Evolutionary conservation across 1,140 invertebrate genomes (phyloP).

Genomic region (Galleria mellonella): DNA sequence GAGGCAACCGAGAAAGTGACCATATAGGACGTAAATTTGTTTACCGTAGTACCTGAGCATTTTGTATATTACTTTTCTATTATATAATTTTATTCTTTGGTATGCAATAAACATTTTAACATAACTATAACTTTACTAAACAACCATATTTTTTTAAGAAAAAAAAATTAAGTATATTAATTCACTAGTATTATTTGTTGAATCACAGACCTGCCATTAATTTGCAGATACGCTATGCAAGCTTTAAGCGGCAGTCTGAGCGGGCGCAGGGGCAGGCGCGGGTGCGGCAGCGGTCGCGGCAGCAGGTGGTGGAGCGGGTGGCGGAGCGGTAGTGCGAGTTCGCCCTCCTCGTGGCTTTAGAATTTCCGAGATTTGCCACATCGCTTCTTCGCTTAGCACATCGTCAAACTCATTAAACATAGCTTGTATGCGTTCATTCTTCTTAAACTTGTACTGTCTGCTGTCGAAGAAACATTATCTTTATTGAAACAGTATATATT

Average conservation of each 20-base stretch:
- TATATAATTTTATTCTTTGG: too few species aligned
- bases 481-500: too few species aligned
- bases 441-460: conserved; percentile 89
- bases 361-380: conserved; percentile 97
- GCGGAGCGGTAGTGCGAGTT: conserved; percentile 24
- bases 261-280: conserved; percentile 24
- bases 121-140: too few species aligned
- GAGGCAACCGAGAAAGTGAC: too few species aligned
- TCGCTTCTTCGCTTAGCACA: conserved; percentile 94
- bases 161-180: too few species aligned
- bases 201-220: too few species aligned
- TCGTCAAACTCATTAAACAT: conserved; percentile 99
- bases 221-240: not conserved
- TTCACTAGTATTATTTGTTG: too few species aligned
- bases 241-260: conserved; percentile 24
- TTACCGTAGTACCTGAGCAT: too few species aligned
- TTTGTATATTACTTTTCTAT: too few species aligned
- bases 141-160: too few species aligned
- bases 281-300: conserved; percentile 15
- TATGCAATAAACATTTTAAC: too few species aligned
- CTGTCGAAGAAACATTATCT: conserved; percentile 2
- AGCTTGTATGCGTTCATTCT: conserved; percentile 93
- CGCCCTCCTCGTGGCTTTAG: conserved; percentile 91
- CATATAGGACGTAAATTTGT: too few species aligned
- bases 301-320: conserved; percentile 20